A percentile compares a stretch with the other conserved stretches of the same genome.
These are phyloP conservation scores for Arrhamphus sclerolepis DNA, from an alignment of 2,797 vertebrate genomes.

Conservation along the genomic window DNA sequence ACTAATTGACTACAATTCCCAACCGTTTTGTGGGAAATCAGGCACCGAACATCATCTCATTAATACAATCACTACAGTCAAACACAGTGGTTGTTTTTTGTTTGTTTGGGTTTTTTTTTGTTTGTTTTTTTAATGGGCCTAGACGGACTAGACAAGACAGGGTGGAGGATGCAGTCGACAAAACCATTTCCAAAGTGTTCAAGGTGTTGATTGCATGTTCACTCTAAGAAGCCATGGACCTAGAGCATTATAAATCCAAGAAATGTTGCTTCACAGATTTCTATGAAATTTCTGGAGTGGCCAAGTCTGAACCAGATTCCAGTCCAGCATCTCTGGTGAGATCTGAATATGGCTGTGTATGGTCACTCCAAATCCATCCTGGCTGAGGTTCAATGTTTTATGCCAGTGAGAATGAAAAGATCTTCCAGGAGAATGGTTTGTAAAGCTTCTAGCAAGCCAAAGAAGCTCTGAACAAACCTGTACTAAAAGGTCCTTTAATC, in stretches of 20 bases:
- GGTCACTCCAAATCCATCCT: neutral
- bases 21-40: neutral
- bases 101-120: neutral
- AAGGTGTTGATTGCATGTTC: neutral
- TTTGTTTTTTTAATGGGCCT: neutral
- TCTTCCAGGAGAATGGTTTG: neutral
- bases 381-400: conserved; percentile 1
- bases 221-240: neutral
- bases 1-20: too few species aligned
- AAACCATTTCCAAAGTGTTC: neutral
- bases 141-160: too few species aligned
- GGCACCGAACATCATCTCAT: neutral
- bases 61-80: too few species aligned
- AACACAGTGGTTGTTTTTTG: neutral
- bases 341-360: neutral
- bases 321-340: neutral
- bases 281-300: neutral
- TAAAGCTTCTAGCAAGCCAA: neutral
- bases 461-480: neutral
- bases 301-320: neutral
- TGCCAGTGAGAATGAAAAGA: neutral
- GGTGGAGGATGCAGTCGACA: neutral
- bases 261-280: neutral
- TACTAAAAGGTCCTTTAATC: neutral
- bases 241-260: neutral